Evolutionary conservation across 1,140 invertebrate species (phyloP).

Genomic region (Drosophila lacertosa): DNA sequence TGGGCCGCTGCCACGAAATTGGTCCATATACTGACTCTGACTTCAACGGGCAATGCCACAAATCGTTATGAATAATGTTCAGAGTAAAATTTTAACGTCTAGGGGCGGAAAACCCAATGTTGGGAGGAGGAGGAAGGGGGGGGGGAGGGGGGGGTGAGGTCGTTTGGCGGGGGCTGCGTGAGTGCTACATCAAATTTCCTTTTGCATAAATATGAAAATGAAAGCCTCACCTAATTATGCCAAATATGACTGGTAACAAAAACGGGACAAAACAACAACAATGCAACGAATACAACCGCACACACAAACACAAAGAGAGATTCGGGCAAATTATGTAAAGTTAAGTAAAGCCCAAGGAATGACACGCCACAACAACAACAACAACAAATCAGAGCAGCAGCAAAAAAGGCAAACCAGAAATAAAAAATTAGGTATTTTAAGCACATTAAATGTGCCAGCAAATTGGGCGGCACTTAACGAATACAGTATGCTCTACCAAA

Average conservation of each 20-base stretch:
- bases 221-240: conserved; percentile 54
- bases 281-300: not conserved
- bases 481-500: conserved; percentile 13
- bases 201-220: conserved; percentile 52
- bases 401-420: conserved; percentile 3
- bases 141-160: not conserved
- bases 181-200: conserved; percentile 44
- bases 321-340: conserved; percentile 59
- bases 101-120: too few relatives aligned
- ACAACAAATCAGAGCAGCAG: conserved; percentile 16
- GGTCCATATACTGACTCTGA: conserved; percentile 14
- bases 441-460: conserved; percentile 4
- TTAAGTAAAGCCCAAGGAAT: conserved; percentile 40
- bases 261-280: not conserved
- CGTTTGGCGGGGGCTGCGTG: not conserved
- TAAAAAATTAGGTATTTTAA: conserved; percentile 20
- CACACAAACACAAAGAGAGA: conserved; percentile 28
- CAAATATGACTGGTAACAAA: conserved; percentile 49
- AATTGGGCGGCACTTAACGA: not conserved
- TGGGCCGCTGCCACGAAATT: conserved; percentile 5
- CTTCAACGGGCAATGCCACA: conserved; percentile 38
- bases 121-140: too few relatives aligned
- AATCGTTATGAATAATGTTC: conserved; percentile 65
- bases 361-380: conserved; percentile 20
- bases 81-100: conserved; percentile 35